Base-by-base conservation (phyloP, 2,113 vertebrate species). In the Hypocryptadius cinnamomeus region DNA sequence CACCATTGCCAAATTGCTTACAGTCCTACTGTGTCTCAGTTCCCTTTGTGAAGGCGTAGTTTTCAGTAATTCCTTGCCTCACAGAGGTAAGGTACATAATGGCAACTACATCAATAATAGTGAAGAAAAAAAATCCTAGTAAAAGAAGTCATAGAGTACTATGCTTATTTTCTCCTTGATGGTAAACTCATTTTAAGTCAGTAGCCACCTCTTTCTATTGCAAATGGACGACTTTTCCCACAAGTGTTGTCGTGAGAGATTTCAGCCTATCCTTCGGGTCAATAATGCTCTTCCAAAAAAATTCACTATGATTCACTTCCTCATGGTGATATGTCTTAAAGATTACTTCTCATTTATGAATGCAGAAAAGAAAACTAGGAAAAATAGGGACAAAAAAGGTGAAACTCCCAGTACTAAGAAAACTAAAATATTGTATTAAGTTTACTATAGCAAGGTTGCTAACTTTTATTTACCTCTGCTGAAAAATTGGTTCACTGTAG, bases 371-470 rank as follows among this genome's bases (percentile, higher is more conserved):
- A 42, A 63, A 35, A 14, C 16, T 11, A 27, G 13, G 4, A 44
- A 69, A 83, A 40, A 2, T 1, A 25, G 5, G 3, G 27, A 30
- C 27, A 31, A 37, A 57, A 59, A 25, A 1, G 31, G 1, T 31
- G 68, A 66, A 21, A 0, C 0, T 1, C 7, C 3, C 15, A 44
- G 27, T 33, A 40, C 3, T 50, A 30, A 73, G 8, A 37, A 7
- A 84, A 24, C 13, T 56, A 40, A 68, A 81, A 81, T 70, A n/a
- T 7, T 47, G 0, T 27, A 30, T 50, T n/a, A 61, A 53, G 18
- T 21, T 71, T 59, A 42, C 44, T 31, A 21, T 4, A 69, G 6
- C 11, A 64, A 37, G 20, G 3, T 53, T 31, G 7, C 1, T 70
- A 3, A 31, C 40, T 81, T 78, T 89, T 77, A 51, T 76, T 88